Evolutionary conservation across 2,888 invertebrate genomes (phyloP).

Genomic region (Saturnia pavonia): DNA sequence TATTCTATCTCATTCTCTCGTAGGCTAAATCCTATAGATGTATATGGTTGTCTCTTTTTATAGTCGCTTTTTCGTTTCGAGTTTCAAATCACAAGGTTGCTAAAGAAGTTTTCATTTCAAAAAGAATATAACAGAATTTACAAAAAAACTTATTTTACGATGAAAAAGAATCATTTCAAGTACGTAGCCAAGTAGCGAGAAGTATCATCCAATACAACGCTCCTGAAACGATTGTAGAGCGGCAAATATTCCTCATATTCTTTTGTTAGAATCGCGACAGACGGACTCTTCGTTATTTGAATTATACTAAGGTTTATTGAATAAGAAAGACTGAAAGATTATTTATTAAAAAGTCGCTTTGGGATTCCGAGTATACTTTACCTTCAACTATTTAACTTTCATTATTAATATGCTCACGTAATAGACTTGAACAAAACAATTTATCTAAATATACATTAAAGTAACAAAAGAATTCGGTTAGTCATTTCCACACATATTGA

Average conservation of each 20-base stretch:
- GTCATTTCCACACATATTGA: constrained; percentile 10
- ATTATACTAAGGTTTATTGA: constrained; percentile 65
- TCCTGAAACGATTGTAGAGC: constrained; percentile 66
- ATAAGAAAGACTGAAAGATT: constrained; percentile 68
- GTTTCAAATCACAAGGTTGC: too few species aligned
- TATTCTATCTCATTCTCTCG: too few species aligned
- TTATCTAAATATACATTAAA: background rate
- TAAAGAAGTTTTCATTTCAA: too few species aligned
- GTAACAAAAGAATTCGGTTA: constrained; percentile 7
- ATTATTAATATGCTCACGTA: constrained; percentile 5
- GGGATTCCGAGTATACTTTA: background rate
- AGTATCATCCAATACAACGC: constrained; percentile 72
- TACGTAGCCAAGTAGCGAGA: constrained; percentile 44
- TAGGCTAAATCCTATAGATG: too few species aligned
- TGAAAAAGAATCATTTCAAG: constrained; percentile 23
- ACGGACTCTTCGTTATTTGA: constrained; percentile 71
- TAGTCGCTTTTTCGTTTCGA: too few species aligned
- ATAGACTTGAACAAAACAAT: constrained; percentile 5
- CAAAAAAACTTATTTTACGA: constrained; percentile 16
- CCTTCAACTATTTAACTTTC: constrained; percentile 29
- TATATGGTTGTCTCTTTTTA: too few species aligned
- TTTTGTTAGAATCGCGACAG: constrained; percentile 70
- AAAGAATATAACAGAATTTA: background rate
- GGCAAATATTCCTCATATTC: constrained; percentile 76
- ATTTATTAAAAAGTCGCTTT: constrained; percentile 42